Evolutionary conservation across 2,113 vertebrate genomes (phyloP).

Genomic region (Dendropsophus ebraccatus): DNA sequence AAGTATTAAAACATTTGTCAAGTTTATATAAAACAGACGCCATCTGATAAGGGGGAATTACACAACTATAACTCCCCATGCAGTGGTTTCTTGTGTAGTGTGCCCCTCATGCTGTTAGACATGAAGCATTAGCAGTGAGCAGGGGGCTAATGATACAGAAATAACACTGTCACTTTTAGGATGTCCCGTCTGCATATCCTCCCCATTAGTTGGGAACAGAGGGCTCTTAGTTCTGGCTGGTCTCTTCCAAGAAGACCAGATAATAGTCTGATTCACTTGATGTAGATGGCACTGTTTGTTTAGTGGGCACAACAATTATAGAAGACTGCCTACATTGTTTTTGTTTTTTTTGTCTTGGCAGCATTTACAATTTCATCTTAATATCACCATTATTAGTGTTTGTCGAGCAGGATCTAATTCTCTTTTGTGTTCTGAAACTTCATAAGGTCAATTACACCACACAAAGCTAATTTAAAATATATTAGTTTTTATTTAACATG

Average conservation of each 20-base stretch:
- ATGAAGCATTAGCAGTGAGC: neutral
- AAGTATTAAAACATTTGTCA: no score
- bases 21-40: no score
- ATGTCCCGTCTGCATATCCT: neutral
- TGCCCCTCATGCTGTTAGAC: no score
- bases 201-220: conserved; percentile 6
- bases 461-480: no score
- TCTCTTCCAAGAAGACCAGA: neutral
- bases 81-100: no score
- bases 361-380: neutral
- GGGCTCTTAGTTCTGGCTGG: conserved; percentile 22
- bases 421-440: neutral
- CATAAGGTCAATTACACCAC: neutral
- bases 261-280: conserved; percentile 8
- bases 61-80: no score
- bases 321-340: conserved; percentile 25
- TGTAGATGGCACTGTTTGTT: neutral
- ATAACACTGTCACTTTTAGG: neutral
- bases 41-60: no score
- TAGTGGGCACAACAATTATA: neutral
- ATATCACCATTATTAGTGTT: neutral
- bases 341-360: neutral
- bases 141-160: neutral
- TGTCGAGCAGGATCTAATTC: neutral
- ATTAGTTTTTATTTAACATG: no score